Evolutionary conservation across 2,797 vertebrate genomes (phyloP).

Genomic region (Champsocephalus gunnari): DNA sequence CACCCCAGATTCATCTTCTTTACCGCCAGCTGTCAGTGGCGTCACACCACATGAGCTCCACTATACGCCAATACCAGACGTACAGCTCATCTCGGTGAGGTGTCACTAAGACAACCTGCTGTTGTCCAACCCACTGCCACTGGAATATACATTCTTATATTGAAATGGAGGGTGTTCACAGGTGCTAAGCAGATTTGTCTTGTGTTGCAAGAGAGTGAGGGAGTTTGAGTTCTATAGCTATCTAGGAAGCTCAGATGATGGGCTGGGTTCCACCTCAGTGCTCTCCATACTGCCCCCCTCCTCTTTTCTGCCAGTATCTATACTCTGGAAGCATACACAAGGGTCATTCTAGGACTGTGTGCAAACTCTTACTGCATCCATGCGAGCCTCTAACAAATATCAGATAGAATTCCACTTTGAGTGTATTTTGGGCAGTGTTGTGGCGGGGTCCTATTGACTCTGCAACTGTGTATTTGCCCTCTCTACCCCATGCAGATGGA

Average conservation of each 20-base stretch:
- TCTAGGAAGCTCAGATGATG: conserved; percentile 54
- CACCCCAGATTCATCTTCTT: conserved; percentile 80
- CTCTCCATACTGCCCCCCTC: conserved; percentile 40
- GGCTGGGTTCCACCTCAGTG: conserved; percentile 71
- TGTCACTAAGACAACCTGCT: conserved; percentile 53
- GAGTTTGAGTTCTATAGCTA: conserved; percentile 31
- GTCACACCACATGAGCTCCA: conserved; percentile 49
- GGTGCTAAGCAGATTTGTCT: conserved; percentile 53
- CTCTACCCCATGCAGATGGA: conserved; percentile 63
- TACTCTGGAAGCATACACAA: conserved; percentile 76
- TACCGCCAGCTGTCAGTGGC: conserved; percentile 70
- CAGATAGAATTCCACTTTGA: conserved; percentile 76
- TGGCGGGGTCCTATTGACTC: conserved; percentile 79
- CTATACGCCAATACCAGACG: conserved; percentile 40
- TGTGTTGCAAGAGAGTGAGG: conserved; percentile 31
- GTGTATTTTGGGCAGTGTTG: conserved; percentile 72
- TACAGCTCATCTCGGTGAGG: conserved; percentile 46
- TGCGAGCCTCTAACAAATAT: conserved; percentile 76
- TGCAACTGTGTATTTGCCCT: conserved; percentile 77
- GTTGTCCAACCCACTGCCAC: conserved; percentile 12
- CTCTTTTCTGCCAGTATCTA: conserved; percentile 55
- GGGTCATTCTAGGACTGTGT: conserved; percentile 78
- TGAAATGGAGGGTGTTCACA: conserved; percentile 43
- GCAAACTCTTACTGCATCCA: conserved; percentile 70
- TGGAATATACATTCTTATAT: conserved; percentile 6